Evolutionary conservation across 2,797 vertebrate species (phyloP), one percentile per base, ranked within the genome.

Genomic region (Synaphobranchus kaupii): DNA sequence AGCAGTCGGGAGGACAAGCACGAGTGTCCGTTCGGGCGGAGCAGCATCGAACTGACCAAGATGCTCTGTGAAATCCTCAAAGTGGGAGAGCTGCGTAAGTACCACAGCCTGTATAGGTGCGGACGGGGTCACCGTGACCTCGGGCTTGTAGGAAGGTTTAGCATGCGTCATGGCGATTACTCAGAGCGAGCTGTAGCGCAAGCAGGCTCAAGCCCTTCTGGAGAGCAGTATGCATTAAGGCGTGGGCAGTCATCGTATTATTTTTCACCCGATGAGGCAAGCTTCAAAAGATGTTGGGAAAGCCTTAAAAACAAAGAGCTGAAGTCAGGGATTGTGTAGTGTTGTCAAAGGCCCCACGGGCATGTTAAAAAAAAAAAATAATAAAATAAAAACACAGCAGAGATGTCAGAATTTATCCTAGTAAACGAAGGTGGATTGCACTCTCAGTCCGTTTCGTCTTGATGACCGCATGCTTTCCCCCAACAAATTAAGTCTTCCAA

Each of bases 11-110:
- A 99, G 94, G 99, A 99, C 91, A 99, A 99, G 89, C 99, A 99
- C 0, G 99, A 99, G 92, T 99, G 99, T 92, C 99, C 99, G 0
- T 99, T 99, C 71, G 99, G 98, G 84, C 98, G 98, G 90, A 99
- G 99, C 92, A 99, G 98, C 91, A 99, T 99, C 84, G 98, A 99
- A 93, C 96, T 99, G 90, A 99, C 99, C 89, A 99, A 98, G 94
- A 99, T 99, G 98, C 96, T 99, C 50, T 99, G 99, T 2, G 99
- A 99, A 94, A 99, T 98, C 86, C 95, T 99, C 88, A 98, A 97
- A 98, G 98, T 99, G 85, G 99, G 99, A 93, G 99, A 99, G 91
- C 96, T 99, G 63, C 99, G 99, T 99, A 96, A 99, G 99, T 99
- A 87, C 39, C n/a, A 3, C n/a, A 4, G 15, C 4, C 13, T 31